Evolutionary conservation across 2,797 vertebrate genomes (phyloP), one percentile per base, ranked within the genome.

Genomic region (Sebastes diploproa): DNA sequence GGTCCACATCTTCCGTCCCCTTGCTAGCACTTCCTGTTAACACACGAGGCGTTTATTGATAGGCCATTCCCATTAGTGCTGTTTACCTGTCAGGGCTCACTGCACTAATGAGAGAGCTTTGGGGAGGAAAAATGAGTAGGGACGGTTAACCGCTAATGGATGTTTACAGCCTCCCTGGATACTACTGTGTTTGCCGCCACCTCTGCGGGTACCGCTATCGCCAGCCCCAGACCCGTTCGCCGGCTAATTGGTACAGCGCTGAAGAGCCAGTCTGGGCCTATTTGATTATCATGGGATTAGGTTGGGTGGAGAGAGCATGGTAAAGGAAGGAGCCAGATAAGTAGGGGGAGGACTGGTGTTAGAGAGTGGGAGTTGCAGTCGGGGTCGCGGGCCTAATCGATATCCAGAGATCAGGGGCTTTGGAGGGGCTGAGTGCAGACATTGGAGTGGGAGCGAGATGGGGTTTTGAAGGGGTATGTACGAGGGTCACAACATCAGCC

Each of bases 61-160:
- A 97, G 96, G 95, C 96, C 96, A 95, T 95, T 97, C 96, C 96
- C 95, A 95, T 98, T 97, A 97, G 95, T 96, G 95, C 92, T 96
- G 96, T 97, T 97, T 97, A 97, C 96, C 96, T 98, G 96, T 98
- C 96, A 97, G 95, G 95, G 93, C 94, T 95, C 90, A 92, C 95
- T 94, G 96, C 95, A 92, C 95, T 98, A 98, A 98, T 97, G 96
- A 98, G 96, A 97, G 96, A 91, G 95, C 96, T 97, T 97, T 97
- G 96, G 93, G 93, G 94, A 96, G 96, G 95, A 95, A 96, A 97
- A 97, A 98, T 96, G 96, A 97, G 96, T 90, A 79, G 91, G 96
- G 95, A 94, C 89, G 91, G 95, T 96, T 97, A 97, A 96, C 94
- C 87, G 89, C 96, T 98, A 97, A 97, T 97, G 96, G 96, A 96